These are phyloP conservation scores for Dufourea novaeangliae DNA, from an alignment of 1,140 invertebrate species.

Conservation along the genomic window DNA sequence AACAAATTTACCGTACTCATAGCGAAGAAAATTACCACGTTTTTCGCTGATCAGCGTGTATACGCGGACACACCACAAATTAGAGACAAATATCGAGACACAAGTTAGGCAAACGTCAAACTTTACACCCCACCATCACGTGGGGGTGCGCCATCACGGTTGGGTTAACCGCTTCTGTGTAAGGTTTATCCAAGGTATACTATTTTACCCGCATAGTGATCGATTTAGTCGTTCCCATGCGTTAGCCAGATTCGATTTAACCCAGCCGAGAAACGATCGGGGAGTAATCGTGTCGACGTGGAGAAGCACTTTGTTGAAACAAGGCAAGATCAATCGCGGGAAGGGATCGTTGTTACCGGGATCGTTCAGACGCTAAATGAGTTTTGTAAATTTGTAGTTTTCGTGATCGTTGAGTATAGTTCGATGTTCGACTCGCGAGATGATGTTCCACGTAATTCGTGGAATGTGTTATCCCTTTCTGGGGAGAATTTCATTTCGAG, in stretches of 20 bases:
- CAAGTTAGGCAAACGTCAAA: too few relatives aligned
- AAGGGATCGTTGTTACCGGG: background rate
- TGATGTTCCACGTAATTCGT: conserved; percentile 20
- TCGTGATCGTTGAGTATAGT: conserved; percentile 1
- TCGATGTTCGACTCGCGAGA: conserved; percentile 20
- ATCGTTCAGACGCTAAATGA: background rate
- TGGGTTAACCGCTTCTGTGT: background rate
- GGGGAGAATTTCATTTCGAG: background rate
- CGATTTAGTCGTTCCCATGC: background rate
- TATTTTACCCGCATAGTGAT: background rate
- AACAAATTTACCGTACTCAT: conserved; percentile 16
- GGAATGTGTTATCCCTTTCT: background rate
- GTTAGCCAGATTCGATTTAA: background rate
- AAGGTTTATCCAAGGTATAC: background rate
- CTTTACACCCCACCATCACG: too few relatives aligned
- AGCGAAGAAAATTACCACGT: conserved; percentile 17
- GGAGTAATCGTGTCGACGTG: background rate
- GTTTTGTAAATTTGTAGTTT: conserved; percentile 2
- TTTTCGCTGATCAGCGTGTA: background rate
- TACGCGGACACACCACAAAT: background rate
- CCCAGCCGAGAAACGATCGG: background rate
- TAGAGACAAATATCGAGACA: background rate
- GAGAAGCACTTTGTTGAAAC: too few relatives aligned
- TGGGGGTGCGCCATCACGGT: background rate
- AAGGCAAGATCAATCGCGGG: background rate